Evolutionary conservation across 1,140 invertebrate species (phyloP).

Genomic region (Drosophila watanabei): DNA sequence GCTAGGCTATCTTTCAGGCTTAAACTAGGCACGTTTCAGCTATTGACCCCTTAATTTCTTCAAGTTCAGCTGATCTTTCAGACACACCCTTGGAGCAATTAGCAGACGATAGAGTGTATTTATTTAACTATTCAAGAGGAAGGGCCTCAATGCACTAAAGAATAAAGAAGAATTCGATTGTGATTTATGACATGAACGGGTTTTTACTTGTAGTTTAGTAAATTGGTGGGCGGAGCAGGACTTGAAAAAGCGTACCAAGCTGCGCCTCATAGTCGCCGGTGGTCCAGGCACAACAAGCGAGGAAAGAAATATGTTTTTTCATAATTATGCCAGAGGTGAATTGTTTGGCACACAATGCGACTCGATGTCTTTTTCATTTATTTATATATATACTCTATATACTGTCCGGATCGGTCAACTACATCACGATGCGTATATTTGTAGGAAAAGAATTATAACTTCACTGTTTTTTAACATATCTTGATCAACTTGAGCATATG

Average conservation of each 20-base stretch:
- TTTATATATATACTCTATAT: too few species aligned
- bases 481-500: too few species aligned
- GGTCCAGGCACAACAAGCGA: neutral
- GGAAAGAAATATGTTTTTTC: neutral
- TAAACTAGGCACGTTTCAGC: neutral
- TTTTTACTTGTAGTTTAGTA: neutral
- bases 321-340: constrained; percentile 4
- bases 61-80: constrained; percentile 6
- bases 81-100: neutral
- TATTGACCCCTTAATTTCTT: constrained; percentile 51
- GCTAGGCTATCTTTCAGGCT: neutral
- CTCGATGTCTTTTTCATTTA: too few species aligned
- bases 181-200: constrained; percentile 21
- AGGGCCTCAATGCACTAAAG: neutral
- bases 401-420: too few species aligned
- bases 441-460: too few species aligned
- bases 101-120: neutral
- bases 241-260: neutral
- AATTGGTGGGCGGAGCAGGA: neutral
- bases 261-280: neutral
- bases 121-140: neutral
- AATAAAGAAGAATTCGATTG: neutral
- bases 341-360: neutral
- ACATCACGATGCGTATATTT: too few species aligned
- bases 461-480: too few species aligned